A percentile compares a stretch with the other conserved stretches of the same genome.
Conservation (phyloP, 2,888 invertebrate genomes). For the Oscheius sp. region DNA sequence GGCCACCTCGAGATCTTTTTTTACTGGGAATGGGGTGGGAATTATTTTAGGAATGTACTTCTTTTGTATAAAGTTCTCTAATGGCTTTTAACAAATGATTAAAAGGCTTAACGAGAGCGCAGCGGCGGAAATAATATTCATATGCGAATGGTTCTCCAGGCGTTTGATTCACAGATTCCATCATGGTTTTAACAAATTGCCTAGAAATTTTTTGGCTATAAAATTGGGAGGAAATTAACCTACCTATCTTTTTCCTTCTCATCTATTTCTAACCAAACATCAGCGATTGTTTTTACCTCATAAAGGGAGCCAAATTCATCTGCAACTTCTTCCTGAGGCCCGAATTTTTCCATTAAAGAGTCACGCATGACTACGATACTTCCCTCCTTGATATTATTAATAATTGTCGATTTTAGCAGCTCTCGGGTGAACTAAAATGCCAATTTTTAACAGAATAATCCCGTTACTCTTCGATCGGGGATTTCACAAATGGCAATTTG, state of each 20-base stretch:
- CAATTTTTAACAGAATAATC: background rate
- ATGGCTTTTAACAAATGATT: conserved; percentile 50
- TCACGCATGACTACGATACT: conserved; percentile 47
- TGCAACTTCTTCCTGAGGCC: conserved; percentile 39
- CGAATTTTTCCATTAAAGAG: conserved; percentile 48
- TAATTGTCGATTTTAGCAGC: conserved; percentile 24
- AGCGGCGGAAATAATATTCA: conserved; percentile 57
- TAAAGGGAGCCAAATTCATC: conserved; percentile 33
- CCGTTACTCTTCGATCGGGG: conserved; percentile 3
- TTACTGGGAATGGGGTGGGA: background rate
- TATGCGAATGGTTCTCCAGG: conserved; percentile 53
- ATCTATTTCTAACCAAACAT: conserved; percentile 49
- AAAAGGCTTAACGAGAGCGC: conserved; percentile 46
- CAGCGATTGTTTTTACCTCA: conserved; percentile 49
- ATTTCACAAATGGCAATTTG: conserved; percentile 22
- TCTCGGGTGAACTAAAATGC: conserved; percentile 44
- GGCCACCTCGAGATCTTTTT: conserved; percentile 9
- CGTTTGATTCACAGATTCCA: conserved; percentile 51
- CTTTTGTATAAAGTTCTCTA: conserved; percentile 46
- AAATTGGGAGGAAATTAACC: background rate
- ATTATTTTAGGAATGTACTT: too few species aligned
- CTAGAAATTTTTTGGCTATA: conserved; percentile 29
- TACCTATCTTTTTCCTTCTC: conserved; percentile 46
- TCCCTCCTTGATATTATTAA: conserved; percentile 31
- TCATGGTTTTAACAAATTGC: conserved; percentile 56